Conservation (phyloP, 2,888 invertebrate species). For the Halictus ligatus region DNA sequence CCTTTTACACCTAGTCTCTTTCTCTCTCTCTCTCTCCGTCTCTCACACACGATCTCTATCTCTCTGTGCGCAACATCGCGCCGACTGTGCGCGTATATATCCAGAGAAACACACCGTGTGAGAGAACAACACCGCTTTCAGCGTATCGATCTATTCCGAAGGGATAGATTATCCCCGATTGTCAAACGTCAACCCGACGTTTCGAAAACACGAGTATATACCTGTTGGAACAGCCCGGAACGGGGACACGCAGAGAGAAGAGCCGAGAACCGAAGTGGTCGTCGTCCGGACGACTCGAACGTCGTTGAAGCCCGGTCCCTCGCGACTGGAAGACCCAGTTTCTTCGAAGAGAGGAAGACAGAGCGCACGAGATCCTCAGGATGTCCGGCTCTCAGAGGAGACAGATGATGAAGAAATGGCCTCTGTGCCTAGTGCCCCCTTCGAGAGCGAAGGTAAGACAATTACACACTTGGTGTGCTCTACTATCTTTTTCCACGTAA, state of each 20-base stretch:
- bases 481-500: slow-evolving; percentile 39
- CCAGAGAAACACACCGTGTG: neutral
- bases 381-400: slow-evolving; percentile 77
- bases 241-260: neutral
- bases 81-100: neutral
- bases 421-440: slow-evolving; percentile 79
- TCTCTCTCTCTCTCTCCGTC: neutral
- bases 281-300: neutral
- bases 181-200: neutral
- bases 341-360: neutral
- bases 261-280: neutral
- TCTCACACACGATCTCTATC: too few relatives aligned
- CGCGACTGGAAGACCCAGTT: neutral
- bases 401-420: slow-evolving; percentile 83
- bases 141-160: neutral
- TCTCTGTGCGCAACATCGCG: neutral
- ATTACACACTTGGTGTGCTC: neutral
- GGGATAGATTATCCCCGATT: neutral
- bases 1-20: slow-evolving; percentile 20
- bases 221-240: neutral
- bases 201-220: neutral
- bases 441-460: slow-evolving; percentile 79
- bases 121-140: neutral
- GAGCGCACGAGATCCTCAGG: slow-evolving; percentile 22
- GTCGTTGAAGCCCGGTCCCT: neutral